Percentiles rank a stretch among this genome's conserved stretches.
Conservation (phyloP, 1,140 invertebrate species). For the Pseudachorutes palmiensis region DNA sequence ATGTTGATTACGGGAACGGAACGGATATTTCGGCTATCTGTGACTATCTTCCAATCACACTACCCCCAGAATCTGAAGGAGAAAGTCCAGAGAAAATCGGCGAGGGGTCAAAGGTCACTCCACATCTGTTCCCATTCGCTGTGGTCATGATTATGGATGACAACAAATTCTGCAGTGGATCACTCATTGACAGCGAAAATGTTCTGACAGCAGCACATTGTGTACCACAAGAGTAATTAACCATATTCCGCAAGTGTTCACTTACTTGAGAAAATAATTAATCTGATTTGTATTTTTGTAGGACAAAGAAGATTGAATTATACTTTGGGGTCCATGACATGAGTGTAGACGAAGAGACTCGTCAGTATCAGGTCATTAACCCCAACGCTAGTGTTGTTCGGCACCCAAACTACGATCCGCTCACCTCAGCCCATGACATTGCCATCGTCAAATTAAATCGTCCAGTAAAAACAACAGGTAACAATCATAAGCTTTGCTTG, state of each 20-base stretch:
- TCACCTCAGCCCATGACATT: slow-evolving; percentile 28
- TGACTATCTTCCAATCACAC: slow-evolving; percentile 18
- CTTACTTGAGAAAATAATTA: not conserved
- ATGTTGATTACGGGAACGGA: slow-evolving; percentile 17
- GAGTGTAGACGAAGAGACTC: slow-evolving; percentile 22
- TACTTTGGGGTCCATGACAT: slow-evolving; percentile 32
- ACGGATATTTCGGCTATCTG: slow-evolving; percentile 30
- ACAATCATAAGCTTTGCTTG: not conserved
- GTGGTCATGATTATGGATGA: slow-evolving; percentile 29
- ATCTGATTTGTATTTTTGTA: slow-evolving; percentile 6
- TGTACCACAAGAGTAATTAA: not conserved
- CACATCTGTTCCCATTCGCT: slow-evolving; percentile 30
- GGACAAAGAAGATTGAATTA: slow-evolving; percentile 17
- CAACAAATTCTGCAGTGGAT: slow-evolving; percentile 26
- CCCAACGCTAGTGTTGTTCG: slow-evolving; percentile 15
- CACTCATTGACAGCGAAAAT: slow-evolving; percentile 19
- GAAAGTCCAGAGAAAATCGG: slow-evolving; percentile 21
- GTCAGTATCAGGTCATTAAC: slow-evolving; percentile 20
- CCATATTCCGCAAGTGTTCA: not conserved
- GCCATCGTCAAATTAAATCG: slow-evolving; percentile 23
- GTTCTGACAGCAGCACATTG: slow-evolving; percentile 33
- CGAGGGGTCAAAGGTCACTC: slow-evolving; percentile 3
- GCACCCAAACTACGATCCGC: slow-evolving; percentile 29
- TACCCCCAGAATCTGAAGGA: not conserved
- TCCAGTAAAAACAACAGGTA: slow-evolving; percentile 24